Base-by-base conservation (phyloP, 2,113 vertebrate species). In the Felis chaus region DNA sequence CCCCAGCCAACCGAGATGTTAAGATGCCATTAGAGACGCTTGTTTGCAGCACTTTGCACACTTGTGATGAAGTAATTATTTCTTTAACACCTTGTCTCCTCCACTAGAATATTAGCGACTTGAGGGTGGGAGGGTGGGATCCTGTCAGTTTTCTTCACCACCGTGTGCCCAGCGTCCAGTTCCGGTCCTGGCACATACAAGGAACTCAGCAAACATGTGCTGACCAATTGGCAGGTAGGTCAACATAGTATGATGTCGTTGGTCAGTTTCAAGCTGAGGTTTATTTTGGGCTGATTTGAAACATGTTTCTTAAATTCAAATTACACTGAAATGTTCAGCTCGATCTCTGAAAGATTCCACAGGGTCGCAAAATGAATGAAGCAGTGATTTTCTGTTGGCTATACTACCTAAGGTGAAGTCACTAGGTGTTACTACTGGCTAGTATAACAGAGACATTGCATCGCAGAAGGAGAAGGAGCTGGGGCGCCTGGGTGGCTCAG, bases 221-320 rank as follows among this genome's bases (percentile, higher is more conserved):
- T 71, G 21, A 45, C 18, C 12, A 19, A 21, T 7, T 23, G 45
- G 45, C 36, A 82, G 65, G 66, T 50, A 41, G 71, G 29, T 69
- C 71, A 15, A 36, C 11, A 31, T 25, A 39, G 18, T 3, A 2
- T 5, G 18, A 53, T 4, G 4, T 16, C 0, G 0, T 41, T 12
- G 8, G 16, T 83, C 41, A 33, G 18, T 69, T 89, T 36, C 33
- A 33, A 68, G 41, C 45, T 45, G 65, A 55, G 15, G 33, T 84
- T 81, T 63, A 19, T 68, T 76, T 13, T 18, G n/a, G 61, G 41
- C 53, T n/a, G 88, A 16, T 25, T 80, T 48, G 19, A 81, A 41
- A 41, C 27, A 27, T 4, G n/a, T 36, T 50, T 89, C 25, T 68
- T 76, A 80, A 53, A 57, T 36, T 33, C 57, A 45, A 0, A 4